A percentile compares a stretch with the other conserved stretches of the same genome.
These are phyloP conservation scores for Pogonomyrmex californicus DNA, from an alignment of 1,140 invertebrate genomes.

Conservation along the genomic window DNA sequence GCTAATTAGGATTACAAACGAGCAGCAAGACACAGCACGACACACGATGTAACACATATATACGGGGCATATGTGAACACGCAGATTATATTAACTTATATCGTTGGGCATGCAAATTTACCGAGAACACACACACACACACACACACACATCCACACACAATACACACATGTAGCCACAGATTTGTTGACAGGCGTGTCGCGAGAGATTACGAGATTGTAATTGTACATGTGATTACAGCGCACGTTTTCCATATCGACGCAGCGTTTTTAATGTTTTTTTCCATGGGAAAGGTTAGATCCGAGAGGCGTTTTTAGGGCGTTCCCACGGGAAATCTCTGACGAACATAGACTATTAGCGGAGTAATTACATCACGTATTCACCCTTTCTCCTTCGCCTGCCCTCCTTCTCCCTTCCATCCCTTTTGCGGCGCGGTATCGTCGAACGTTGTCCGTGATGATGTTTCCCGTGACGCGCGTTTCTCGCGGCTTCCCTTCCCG, in stretches of 20 bases:
- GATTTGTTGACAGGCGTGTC: conserved; percentile 21
- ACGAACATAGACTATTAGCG: conserved; percentile 28
- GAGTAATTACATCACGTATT: not conserved
- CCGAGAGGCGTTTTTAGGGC: conserved; percentile 1
- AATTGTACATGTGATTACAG: conserved; percentile 28
- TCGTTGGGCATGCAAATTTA: not conserved
- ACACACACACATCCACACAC: not conserved
- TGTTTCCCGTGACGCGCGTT: conserved; percentile 12
- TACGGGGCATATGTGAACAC: not conserved
- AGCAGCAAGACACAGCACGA: conserved; percentile 8
- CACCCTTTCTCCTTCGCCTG: not conserved
- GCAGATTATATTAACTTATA: conserved; percentile 1
- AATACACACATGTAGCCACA: not conserved
- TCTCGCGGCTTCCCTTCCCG: not conserved
- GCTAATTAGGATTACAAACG: conserved; percentile 79
- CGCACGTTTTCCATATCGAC: conserved; percentile 57
- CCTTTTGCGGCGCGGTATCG: not conserved
- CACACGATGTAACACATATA: conserved; percentile 49
- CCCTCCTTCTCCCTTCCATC: not conserved
- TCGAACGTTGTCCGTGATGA: conserved; percentile 4
- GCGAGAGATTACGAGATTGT: conserved; percentile 30
- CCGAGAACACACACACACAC: not conserved
- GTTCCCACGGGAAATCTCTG: conserved; percentile 6
- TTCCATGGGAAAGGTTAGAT: not conserved
- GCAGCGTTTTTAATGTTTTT: conserved; percentile 60